Conservation (phyloP, 2,797 vertebrate genomes). For the Peromyscus nudipes region DNA sequence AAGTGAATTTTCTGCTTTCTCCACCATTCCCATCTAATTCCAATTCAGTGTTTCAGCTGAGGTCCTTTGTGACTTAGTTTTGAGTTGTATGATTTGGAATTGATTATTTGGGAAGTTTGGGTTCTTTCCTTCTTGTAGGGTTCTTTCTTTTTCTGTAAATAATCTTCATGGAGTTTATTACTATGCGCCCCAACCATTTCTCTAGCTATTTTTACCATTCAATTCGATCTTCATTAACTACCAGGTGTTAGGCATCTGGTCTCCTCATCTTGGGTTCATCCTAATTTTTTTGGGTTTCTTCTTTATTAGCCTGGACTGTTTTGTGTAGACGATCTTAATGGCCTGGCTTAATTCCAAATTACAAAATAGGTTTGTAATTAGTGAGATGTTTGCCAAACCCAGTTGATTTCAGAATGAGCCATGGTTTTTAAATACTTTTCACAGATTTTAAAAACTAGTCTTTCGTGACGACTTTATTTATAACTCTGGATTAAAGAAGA, state of each 20-base stretch:
- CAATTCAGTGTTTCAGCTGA: not conserved
- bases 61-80: not conserved
- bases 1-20: conserved; percentile 3
- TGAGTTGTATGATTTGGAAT: conserved; percentile 40
- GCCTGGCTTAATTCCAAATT: conserved; percentile 73
- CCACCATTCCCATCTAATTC: not conserved
- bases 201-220: conserved; percentile 52
- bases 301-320: conserved; percentile 70
- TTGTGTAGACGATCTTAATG: conserved; percentile 66
- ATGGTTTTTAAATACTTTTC: conserved; percentile 64
- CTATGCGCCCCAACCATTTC: not conserved
- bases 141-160: conserved; percentile 48
- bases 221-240: conserved; percentile 56
- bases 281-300: conserved; percentile 23
- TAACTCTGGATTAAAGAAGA: conserved; percentile 49
- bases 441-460: conserved; percentile 62
- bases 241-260: conserved; percentile 74
- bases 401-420: conserved; percentile 65
- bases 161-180: conserved; percentile 5
- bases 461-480: conserved; percentile 58
- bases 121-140: conserved; percentile 1
- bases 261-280: conserved; percentile 65
- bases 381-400: conserved; percentile 65
- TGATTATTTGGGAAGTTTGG: conserved; percentile 49
- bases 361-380: conserved; percentile 69